These are phyloP conservation scores for Phylloscopus trochilus DNA, from an alignment of 2,113 vertebrate genomes.

Conservation along the genomic window DNA sequence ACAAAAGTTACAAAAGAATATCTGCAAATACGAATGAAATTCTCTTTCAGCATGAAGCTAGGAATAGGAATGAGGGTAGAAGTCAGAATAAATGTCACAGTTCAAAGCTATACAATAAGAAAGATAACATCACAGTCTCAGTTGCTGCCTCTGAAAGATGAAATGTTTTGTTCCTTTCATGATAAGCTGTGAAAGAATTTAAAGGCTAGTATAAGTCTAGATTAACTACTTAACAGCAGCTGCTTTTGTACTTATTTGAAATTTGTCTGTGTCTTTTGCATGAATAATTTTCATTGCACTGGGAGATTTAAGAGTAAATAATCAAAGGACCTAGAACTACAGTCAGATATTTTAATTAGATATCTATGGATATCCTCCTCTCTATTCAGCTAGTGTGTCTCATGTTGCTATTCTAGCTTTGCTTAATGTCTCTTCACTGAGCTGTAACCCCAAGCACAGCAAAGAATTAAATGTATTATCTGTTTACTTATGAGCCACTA, in stretches of 20 bases:
- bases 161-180: slow-evolving; percentile 13
- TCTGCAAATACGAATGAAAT: slow-evolving; percentile 66
- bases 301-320: not conserved
- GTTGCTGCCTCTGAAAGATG: slow-evolving; percentile 40
- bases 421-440: not conserved
- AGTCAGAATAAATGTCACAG: slow-evolving; percentile 71
- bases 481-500: not conserved
- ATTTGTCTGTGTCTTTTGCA: not conserved
- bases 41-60: slow-evolving; percentile 25
- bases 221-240: not conserved
- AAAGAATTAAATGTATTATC: not conserved
- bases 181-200: not conserved
- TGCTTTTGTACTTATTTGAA: not conserved
- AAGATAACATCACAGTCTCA: slow-evolving; percentile 49
- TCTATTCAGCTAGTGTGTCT: not conserved
- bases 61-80: slow-evolving; percentile 46
- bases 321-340: not conserved
- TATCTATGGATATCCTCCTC: not conserved
- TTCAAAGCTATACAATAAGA: slow-evolving; percentile 11
- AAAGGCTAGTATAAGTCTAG: not conserved
- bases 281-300: not conserved
- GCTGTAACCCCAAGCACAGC: not conserved
- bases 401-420: not conserved
- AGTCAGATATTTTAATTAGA: not conserved
- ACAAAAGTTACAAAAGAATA: slow-evolving; percentile 58